Base-by-base conservation (phyloP, 2,888 invertebrate genomes). In the Drosophila hamatofila region DNA sequence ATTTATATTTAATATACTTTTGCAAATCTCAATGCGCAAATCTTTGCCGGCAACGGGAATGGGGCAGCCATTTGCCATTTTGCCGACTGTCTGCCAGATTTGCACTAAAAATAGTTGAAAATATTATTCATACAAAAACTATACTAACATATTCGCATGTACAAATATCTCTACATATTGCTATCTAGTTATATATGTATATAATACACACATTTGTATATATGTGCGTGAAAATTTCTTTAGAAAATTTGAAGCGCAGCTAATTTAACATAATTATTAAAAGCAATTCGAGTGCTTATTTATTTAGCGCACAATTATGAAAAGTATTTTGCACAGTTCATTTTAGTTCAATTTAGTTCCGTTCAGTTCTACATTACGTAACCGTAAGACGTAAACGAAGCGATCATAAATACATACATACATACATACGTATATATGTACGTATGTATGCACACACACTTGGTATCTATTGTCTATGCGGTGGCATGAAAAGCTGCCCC, bases 91-190 rank as follows among this genome's bases (percentile, higher is more conserved):
- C 77, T 78, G 67, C 48, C 56, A 68, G 72, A 74, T 83, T 46
- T 75, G 69, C 73, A 84, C 88, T 88, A 88, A 81, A 86, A 88
- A 84, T 88, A 84, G 88, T 83, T 83, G 55, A 41, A 78, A 78
- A 78, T 76, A 86, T 83, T 83, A 88, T 88, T 88, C 83, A 84
- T 81, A 86, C 66, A 65, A 35, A 58, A 77, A 75, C 67, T 78
- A 81, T 75, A 75, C 72, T 67, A 72, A 78, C 65, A 61, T 66
- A 48, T 66, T 78, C 41, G 56, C 64, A 39, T 54, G 41, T 58
- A 57, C 44, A 49, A 41, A 21, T n/a, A 25, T 25, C n/a, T 60
- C 12, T 51, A 30, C 33, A 64, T 51, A n/a, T 30, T 11, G 25
- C 35, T 16, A 37, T 16, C 30, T 30, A 18, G 23, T 44, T 16